phyloP scores from a whole-genome alignment of 2,797 vertebrate genomes.

The Platalea minor region DNA sequence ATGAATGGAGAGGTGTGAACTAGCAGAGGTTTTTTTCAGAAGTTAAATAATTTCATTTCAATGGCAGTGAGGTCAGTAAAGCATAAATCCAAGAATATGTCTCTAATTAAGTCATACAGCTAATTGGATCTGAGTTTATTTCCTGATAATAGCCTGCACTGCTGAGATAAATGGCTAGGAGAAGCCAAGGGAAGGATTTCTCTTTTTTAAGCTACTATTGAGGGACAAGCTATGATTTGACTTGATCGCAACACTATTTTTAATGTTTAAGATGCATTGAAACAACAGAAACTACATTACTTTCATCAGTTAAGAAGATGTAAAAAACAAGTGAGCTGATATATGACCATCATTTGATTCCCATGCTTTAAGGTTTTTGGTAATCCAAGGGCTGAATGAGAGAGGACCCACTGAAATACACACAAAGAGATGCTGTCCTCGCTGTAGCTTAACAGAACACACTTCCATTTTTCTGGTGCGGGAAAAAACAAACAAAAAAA shows the following conservation, averaged over 20 bases:
- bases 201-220: neutral
- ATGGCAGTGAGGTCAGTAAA: slow-evolving; percentile 14
- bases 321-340: neutral
- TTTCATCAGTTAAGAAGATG: neutral
- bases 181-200: slow-evolving; percentile 21
- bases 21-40: neutral
- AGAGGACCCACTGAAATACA: rapidly evolving
- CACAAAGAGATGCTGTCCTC: neutral
- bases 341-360: neutral
- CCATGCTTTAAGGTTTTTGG: neutral
- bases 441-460: neutral
- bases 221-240: neutral
- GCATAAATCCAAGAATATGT: slow-evolving; percentile 44
- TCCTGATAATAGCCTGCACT: slow-evolving; percentile 46
- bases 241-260: neutral
- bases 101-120: slow-evolving; percentile 50
- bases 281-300: neutral
- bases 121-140: slow-evolving; percentile 65
- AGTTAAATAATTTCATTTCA: slow-evolving; percentile 44
- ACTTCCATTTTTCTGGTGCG: neutral
- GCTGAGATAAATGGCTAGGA: slow-evolving; percentile 49
- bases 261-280: neutral
- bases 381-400: neutral
- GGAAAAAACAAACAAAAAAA: too few species aligned
- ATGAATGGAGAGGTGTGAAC: neutral